phyloP scores from a whole-genome alignment of 1,140 invertebrate genomes.

The Centruroides vittatus region DNA sequence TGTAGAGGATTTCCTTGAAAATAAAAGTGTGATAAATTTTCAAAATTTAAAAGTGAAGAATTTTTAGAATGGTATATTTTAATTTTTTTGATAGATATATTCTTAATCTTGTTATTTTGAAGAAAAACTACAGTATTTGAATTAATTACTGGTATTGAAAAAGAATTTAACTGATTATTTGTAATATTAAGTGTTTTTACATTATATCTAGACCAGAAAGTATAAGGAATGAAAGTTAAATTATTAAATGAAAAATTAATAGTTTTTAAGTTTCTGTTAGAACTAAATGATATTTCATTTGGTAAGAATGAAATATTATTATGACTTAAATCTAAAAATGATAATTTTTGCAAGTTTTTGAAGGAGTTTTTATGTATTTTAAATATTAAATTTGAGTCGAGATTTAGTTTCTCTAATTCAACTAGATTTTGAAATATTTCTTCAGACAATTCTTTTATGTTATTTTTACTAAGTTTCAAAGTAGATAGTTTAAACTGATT shows the following conservation, averaged over 20 bases:
- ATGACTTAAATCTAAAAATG: no score
- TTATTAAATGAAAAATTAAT: conserved; percentile 11
- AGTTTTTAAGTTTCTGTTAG: no score
- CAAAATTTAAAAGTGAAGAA: background rate
- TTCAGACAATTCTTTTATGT: conserved; percentile 8
- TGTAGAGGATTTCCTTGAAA: conserved; percentile 42
- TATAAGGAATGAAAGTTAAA: conserved; percentile 3
- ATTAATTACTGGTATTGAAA: conserved; percentile 16
- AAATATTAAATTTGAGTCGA: no score
- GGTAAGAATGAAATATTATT: no score
- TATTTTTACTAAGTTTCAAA: conserved; percentile 8
- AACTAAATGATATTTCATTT: no score
- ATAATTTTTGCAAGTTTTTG: no score
- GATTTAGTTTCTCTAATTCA: conserved; percentile 8
- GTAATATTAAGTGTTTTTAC: conserved; percentile 15
- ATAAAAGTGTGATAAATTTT: conserved; percentile 2
- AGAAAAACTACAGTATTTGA: conserved; percentile 6
- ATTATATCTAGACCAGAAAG: conserved; percentile 15
- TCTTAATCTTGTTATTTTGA: conserved; percentile 12
- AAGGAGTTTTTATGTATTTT: no score
- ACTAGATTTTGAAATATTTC: conserved; percentile 10
- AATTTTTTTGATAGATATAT: conserved; percentile 1
- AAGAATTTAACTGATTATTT: conserved; percentile 14
- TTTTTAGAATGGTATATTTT: conserved; percentile 2
- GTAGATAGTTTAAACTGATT: conserved; percentile 11